Evolutionary conservation across 37 sponge, comb jelly and placozoan species (phyloP).

Genomic region (Cladorhizidae sp.): DNA sequence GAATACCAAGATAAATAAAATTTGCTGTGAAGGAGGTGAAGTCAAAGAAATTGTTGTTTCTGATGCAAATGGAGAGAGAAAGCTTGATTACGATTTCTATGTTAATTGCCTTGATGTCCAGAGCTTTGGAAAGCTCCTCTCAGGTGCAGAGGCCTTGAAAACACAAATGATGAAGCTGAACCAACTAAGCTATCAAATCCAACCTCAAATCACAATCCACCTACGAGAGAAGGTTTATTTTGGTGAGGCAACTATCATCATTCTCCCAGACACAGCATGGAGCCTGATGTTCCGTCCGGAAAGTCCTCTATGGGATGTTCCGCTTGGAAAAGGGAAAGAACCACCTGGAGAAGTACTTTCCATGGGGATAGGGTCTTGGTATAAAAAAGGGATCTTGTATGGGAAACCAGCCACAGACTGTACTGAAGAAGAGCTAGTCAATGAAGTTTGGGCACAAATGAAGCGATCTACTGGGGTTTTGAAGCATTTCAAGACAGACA

Average conservation of each 20-base stretch:
- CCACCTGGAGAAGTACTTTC: not conserved
- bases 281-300: not conserved
- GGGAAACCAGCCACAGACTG: no score
- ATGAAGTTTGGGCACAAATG: no score
- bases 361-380: not conserved
- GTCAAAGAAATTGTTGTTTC: not conserved
- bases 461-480: no score
- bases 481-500: no score
- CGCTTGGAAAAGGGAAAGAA: not conserved
- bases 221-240: not conserved
- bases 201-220: not conserved
- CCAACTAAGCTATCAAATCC: not conserved
- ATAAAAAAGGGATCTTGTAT: no score
- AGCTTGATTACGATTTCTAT: not conserved
- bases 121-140: not conserved
- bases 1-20: not conserved
- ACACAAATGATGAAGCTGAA: not conserved
- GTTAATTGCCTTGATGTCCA: not conserved
- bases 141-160: not conserved
- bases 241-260: not conserved
- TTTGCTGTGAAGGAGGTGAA: not conserved
- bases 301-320: not conserved
- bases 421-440: no score
- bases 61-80: not conserved
- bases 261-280: not conserved